Evolutionary conservation across 1,140 invertebrate species (phyloP).

Genomic region (Saccostrea echinata): DNA sequence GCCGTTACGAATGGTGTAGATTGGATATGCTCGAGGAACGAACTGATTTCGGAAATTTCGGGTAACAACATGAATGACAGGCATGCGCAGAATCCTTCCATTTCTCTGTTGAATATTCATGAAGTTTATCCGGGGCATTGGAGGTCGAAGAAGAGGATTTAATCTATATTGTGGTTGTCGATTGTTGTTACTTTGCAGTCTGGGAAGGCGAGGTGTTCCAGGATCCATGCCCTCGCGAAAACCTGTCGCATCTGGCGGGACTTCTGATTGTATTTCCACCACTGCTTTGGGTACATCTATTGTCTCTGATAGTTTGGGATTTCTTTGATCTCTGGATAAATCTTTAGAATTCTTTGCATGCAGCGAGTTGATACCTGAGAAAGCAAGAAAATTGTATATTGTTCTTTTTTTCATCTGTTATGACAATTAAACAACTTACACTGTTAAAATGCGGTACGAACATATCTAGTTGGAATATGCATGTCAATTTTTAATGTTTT

Average conservation of each 20-base stretch:
- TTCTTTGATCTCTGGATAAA: neutral
- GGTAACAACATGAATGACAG: neutral
- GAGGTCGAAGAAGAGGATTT: neutral
- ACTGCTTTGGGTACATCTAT: neutral
- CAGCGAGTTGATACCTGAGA: neutral
- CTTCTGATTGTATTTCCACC: neutral
- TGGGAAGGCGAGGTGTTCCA: neutral
- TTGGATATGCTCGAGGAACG: neutral
- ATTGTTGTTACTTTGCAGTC: neutral
- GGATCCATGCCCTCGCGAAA: neutral
- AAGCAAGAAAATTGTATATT: too few species aligned
- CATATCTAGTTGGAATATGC: too few species aligned
- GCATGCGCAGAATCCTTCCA: conserved; percentile 8
- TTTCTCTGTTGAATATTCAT: conserved; percentile 17
- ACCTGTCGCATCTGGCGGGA: neutral
- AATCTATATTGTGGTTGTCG: neutral
- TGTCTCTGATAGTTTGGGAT: neutral
- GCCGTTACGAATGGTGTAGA: neutral
- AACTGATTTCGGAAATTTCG: conserved; percentile 14
- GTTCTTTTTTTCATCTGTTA: too few species aligned
- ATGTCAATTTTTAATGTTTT: too few species aligned
- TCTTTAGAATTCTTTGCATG: neutral
- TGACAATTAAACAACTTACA: too few species aligned
- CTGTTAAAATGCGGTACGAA: too few species aligned
- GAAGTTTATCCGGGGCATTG: neutral